Percentiles rank a stretch among this genome's conserved stretches.
Evolutionary conservation across 2,888 invertebrate species (phyloP).

Genomic region (Trissoscelio sp.): DNA sequence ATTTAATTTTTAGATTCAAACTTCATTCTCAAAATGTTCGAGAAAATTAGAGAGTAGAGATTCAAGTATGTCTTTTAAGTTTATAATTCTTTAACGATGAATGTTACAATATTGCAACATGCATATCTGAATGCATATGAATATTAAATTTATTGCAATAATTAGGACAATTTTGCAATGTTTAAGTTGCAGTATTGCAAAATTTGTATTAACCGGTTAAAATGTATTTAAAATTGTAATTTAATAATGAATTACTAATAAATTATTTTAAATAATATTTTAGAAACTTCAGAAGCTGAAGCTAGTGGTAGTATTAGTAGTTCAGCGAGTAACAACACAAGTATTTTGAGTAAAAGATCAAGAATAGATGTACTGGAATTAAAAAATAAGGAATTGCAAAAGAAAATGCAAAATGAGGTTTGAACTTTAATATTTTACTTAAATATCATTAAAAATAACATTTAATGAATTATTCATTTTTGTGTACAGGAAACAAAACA

Average conservation of each 20-base stretch:
- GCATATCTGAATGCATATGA: too few species aligned
- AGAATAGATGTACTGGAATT: constrained; percentile 69
- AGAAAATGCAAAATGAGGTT: constrained; percentile 51
- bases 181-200: too few species aligned
- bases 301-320: constrained; percentile 71
- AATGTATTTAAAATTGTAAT: too few species aligned
- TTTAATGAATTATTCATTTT: neutral
- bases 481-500: constrained; percentile 31
- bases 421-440: neutral
- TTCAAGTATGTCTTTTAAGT: constrained; percentile 36
- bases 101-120: too few species aligned
- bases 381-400: constrained; percentile 60
- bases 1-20: constrained; percentile 46
- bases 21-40: constrained; percentile 51
- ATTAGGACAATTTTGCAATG: too few species aligned
- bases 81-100: neutral
- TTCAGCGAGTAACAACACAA: constrained; percentile 72
- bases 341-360: constrained; percentile 78
- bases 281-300: constrained; percentile 64
- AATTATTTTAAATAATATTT: neutral
- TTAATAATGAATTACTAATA: neutral
- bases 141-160: neutral
- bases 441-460: neutral
- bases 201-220: too few species aligned
- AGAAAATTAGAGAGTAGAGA: constrained; percentile 56